Conservation (phyloP, 2,888 invertebrate species). For the Odontocolon sp. region DNA sequence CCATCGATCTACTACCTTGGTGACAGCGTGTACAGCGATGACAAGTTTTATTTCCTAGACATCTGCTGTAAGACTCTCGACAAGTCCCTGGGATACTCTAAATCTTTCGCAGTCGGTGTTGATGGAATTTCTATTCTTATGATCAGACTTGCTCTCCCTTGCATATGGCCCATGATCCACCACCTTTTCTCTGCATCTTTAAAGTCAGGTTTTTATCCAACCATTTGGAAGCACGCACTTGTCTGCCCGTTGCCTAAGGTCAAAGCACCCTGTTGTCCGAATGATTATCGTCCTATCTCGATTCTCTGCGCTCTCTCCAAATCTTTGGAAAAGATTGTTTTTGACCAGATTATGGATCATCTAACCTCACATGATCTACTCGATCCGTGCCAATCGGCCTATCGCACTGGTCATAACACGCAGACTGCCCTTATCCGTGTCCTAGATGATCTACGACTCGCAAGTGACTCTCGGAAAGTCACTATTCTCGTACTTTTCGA, state of each 20-base stretch:
- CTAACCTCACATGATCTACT: slow-evolving; percentile 63
- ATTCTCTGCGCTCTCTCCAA: slow-evolving; percentile 63
- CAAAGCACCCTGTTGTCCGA: slow-evolving; percentile 26
- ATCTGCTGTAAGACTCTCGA: neutral
- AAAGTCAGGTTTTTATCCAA: slow-evolving; percentile 53
- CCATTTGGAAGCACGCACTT: slow-evolving; percentile 64
- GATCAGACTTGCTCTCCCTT: neutral
- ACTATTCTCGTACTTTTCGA: slow-evolving; percentile 66
- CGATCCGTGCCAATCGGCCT: slow-evolving; percentile 66
- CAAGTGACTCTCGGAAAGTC: slow-evolving; percentile 59
- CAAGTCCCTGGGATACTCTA: neutral
- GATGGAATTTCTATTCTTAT: neutral
- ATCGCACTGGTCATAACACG: slow-evolving; percentile 63
- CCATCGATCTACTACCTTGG: neutral
- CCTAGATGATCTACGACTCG: slow-evolving; percentile 63
- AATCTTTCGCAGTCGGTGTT: neutral
- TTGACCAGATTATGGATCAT: slow-evolving; percentile 57
- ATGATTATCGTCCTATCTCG: slow-evolving; percentile 67
- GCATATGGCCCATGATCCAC: slow-evolving; percentile 19
- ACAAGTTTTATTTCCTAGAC: slow-evolving; percentile 2
- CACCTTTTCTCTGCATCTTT: slow-evolving; percentile 4
- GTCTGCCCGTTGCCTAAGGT: slow-evolving; percentile 65
- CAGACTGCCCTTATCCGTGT: slow-evolving; percentile 66
- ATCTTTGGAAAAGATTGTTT: slow-evolving; percentile 56
- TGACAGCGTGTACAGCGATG: slow-evolving; percentile 1